Percentiles rank a stretch among this genome's conserved stretches.
phyloP scores from a whole-genome alignment of 2,797 vertebrate species.

The Enteromius thamalakanensis region DNA sequence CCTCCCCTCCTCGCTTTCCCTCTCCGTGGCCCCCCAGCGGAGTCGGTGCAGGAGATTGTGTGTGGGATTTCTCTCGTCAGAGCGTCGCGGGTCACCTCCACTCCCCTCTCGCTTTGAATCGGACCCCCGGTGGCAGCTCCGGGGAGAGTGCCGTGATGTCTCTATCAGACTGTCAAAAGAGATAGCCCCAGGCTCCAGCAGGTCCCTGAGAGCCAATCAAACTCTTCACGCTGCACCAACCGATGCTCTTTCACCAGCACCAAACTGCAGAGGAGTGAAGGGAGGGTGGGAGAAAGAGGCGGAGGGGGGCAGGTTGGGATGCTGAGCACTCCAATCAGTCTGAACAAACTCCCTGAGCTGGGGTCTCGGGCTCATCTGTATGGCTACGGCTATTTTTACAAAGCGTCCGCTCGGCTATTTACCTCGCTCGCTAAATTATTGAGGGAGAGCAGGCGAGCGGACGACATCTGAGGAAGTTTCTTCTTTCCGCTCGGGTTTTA shows the following conservation, averaged over 20 bases:
- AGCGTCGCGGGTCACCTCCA: constrained; percentile 80
- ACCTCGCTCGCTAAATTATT: constrained; percentile 32
- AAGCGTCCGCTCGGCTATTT: constrained; percentile 47
- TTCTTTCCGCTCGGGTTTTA: constrained; percentile 30
- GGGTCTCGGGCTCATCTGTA: constrained; percentile 65
- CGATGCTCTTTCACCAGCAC: constrained; percentile 81
- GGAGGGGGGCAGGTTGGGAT: constrained; percentile 61
- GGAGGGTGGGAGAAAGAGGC: constrained; percentile 1
- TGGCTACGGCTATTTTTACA: constrained; percentile 63
- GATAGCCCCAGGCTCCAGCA: constrained; percentile 81
- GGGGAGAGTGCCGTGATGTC: constrained; percentile 84
- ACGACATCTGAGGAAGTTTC: constrained; percentile 23
- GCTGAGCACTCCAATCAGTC: constrained; percentile 70
- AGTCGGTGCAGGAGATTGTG: constrained; percentile 74
- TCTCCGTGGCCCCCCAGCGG: constrained; percentile 59
- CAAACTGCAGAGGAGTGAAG: constrained; percentile 69
- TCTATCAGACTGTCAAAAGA: constrained; percentile 87
- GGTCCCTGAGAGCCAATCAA: constrained; percentile 86
- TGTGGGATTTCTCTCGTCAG: constrained; percentile 81
- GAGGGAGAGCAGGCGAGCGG: constrained; percentile 22
- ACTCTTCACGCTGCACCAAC: constrained; percentile 81
- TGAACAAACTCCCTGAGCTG: constrained; percentile 69
- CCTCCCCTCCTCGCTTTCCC: constrained; percentile 32
- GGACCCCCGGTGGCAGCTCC: constrained; percentile 83
- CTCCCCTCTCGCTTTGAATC: constrained; percentile 83